Percentiles rank a stretch among this genome's conserved stretches.
Evolutionary conservation across 2,113 vertebrate species (phyloP).

Genomic region (Rhea pennata): DNA sequence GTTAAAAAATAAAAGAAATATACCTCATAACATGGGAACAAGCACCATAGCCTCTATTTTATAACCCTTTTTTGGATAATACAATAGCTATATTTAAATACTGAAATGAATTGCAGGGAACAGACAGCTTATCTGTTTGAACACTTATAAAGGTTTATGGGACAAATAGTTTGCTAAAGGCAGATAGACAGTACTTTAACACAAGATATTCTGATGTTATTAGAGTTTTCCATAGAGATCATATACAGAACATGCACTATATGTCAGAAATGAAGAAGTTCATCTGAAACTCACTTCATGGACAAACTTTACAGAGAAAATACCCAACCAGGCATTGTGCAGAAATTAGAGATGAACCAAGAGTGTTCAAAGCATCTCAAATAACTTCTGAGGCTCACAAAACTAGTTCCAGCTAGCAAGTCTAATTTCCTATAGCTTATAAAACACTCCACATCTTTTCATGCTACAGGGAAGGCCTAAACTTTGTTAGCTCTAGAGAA

Average conservation of each 20-base stretch:
- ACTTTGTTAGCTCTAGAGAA: not conserved
- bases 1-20: not conserved
- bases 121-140: constrained; percentile 14
- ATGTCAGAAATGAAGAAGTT: not conserved
- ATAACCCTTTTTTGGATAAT: not conserved
- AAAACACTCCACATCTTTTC: not conserved
- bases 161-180: constrained; percentile 45
- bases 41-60: not conserved
- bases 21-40: not conserved
- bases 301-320: not conserved
- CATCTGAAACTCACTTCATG: not conserved
- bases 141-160: constrained; percentile 42
- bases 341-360: not conserved
- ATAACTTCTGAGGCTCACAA: not conserved
- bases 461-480: not conserved
- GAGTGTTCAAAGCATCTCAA: not conserved
- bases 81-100: not conserved
- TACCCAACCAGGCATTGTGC: not conserved
- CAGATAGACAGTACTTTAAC: constrained; percentile 1
- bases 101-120: constrained; percentile 41
- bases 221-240: not conserved
- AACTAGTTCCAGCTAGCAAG: not conserved
- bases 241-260: not conserved
- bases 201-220: not conserved
- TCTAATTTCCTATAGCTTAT: not conserved